Base-by-base conservation (phyloP, 2,888 invertebrate species). In the Patella caerulea region DNA sequence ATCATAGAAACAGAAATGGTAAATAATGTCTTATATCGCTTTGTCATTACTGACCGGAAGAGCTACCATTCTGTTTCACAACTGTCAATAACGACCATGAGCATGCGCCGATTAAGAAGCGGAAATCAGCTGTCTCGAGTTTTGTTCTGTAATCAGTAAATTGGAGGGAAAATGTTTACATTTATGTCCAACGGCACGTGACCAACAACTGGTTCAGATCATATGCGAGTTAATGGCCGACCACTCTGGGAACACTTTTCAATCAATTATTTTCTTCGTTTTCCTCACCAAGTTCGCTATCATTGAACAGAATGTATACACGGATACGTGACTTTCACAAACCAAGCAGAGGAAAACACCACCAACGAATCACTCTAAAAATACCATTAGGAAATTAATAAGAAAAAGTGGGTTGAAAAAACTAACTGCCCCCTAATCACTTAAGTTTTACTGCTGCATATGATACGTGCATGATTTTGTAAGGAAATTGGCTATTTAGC, bases 71-170 rank as follows among this genome's bases (percentile, higher is more conserved):
- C 65, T 65, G 65, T 24, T 45, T 24, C 65, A 65, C 19, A 14
- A 12, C 24, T 59, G 7, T 19, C 65, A 19, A 24, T 65, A 65
- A 65, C 65, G 65, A 65, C 65, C 9, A 65, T 24, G 65, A 65
- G 65, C 65, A 65, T 65, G 65, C 65, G 65, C 65, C 65, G 65
- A 65, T 65, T 65, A 65, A 24, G 19, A 65, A 65, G 19, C 65
- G 65, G 65, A 65, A 65, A 65, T 65, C 19, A 65, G 19, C 65
- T 24, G 24, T 65, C 65, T 65, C 65, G 65, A 24, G 65, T 65
- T 65, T 65, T 65, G 65, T 65, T 65, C 65, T 24, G 65, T 65
- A 65, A 65, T 65, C 65, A 65, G 65, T 65, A 65, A 65, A 65
- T 65, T 65, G 65, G 65, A 65, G 19, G 65, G 65, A 65, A 65